phyloP scores from a whole-genome alignment of 2,888 invertebrate genomes.

The Pilophorus perplexus region DNA sequence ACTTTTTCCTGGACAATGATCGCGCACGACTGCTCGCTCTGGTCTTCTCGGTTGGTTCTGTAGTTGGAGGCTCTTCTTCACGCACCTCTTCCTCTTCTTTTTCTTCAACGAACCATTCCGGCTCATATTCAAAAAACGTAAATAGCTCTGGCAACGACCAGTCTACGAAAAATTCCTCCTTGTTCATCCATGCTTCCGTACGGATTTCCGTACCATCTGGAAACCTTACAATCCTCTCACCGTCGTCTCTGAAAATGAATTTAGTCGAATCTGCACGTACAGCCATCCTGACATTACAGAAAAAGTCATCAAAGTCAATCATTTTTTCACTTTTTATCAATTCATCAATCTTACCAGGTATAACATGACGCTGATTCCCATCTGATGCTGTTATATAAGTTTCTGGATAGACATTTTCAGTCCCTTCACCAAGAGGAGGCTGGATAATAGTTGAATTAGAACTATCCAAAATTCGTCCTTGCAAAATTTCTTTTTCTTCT shows the following conservation, averaged over 20 bases:
- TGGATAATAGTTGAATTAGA: too few species aligned
- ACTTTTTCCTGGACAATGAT: neutral
- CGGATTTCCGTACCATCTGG: constrained; percentile 39
- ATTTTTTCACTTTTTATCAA: constrained; percentile 18
- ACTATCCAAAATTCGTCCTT: too few species aligned
- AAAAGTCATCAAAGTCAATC: constrained; percentile 25
- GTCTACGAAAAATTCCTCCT: constrained; percentile 1
- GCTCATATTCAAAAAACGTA: constrained; percentile 26
- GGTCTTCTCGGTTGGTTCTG: too few species aligned
- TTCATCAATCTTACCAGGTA: neutral
- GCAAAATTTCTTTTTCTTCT: too few species aligned
- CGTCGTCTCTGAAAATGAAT: constrained; percentile 32
- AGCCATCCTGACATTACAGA: constrained; percentile 18
- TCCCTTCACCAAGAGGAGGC: too few species aligned
- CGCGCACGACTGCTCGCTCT: too few species aligned
- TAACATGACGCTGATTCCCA: constrained; percentile 3
- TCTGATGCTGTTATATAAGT: constrained; percentile 2
- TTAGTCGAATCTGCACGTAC: constrained; percentile 27
- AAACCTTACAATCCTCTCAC: constrained; percentile 13
- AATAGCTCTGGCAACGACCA: constrained; percentile 20
- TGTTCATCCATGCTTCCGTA: constrained; percentile 20
- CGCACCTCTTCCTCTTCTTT: neutral
- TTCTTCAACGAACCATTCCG: too few species aligned
- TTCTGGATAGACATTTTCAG: neutral
- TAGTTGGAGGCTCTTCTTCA: too few species aligned